Evolutionary conservation across 2,888 invertebrate genomes (phyloP).

Genomic region (Volucella zonaria): DNA sequence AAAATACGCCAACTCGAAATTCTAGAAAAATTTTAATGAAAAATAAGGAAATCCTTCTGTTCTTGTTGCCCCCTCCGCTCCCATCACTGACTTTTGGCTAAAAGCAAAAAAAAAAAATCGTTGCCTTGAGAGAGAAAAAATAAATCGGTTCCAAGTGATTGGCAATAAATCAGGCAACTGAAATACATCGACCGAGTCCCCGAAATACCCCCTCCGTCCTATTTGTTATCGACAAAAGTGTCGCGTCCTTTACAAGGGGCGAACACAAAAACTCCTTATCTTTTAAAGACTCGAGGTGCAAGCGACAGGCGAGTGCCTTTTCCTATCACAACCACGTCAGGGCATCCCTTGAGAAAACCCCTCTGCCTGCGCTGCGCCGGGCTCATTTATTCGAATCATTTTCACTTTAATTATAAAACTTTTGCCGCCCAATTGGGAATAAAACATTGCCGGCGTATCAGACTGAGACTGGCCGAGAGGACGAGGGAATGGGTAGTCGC

Average conservation of each 20-base stretch:
- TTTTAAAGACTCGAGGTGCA: constrained; percentile 16
- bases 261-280: neutral
- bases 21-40: too few relatives aligned
- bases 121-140: neutral
- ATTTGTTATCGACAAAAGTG: constrained; percentile 25
- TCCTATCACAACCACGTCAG: constrained; percentile 4
- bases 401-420: constrained; percentile 67
- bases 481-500: too few relatives aligned
- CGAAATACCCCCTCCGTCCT: neutral
- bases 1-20: too few relatives aligned
- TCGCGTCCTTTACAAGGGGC: neutral
- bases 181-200: neutral
- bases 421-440: constrained; percentile 47
- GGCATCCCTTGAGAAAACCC: neutral
- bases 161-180: constrained; percentile 24
- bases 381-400: constrained; percentile 52
- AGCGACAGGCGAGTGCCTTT: constrained; percentile 18
- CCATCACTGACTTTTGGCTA: too few relatives aligned
- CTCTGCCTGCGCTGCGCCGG: neutral
- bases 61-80: too few relatives aligned
- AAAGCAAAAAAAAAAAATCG: too few relatives aligned
- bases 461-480: too few relatives aligned
- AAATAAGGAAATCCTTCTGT: too few relatives aligned
- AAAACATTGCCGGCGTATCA: neutral
- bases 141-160: constrained; percentile 3